Evolutionary conservation across 2,113 vertebrate species (phyloP), one percentile per base, ranked within the genome.

Genomic region (Nothobranchius kuhntae): DNA sequence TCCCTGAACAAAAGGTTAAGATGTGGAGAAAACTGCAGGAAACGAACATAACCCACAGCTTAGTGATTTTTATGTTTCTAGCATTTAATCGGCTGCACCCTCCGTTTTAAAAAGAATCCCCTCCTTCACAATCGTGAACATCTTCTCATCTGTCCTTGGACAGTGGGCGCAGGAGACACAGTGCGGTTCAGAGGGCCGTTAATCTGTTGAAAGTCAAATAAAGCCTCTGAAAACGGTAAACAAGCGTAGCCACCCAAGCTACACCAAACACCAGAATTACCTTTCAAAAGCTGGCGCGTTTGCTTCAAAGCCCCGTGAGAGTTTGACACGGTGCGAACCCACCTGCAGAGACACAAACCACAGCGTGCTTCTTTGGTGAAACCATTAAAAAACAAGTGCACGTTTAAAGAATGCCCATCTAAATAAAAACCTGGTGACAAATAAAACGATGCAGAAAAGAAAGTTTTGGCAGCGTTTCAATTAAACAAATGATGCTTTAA

Each of bases 201-300:
- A 36, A 67, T 82, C 63, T 68, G n/a, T 17, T 54, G 57, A 53
- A 73, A 38, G 44, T n/a, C 24, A 51, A 51, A 72, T 75, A 67
- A 66, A 56, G 36, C 71, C 68, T 67, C 57, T 62, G 35, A 52
- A 65, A 53, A 71, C 42, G 13, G 11, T 35, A 6, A 47, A 56
- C 38, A 38, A 30, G 26, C 3, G 1, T 12, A 14, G 13, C 36
- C 7, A 50, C 38, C 36, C 13, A 50, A 35, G n/a, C 13, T 3
- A 48, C 47, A 40, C 53, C 47, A n/a, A 57, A 69, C 26, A 51
- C 45, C 64, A 68, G 38, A 74, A 82, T 87, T 91, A 99, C 98
- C 97, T 97, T 88, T 99, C 96, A 89, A 99, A 99, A 58, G 98
- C 98, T 13, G 97, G 97, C 8, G 98, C 98, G 10, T 99, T 99